Evolutionary conservation across 1,140 invertebrate genomes (phyloP), one percentile per base, ranked within the genome.

Genomic region (Ditylenchus dipsaci): DNA sequence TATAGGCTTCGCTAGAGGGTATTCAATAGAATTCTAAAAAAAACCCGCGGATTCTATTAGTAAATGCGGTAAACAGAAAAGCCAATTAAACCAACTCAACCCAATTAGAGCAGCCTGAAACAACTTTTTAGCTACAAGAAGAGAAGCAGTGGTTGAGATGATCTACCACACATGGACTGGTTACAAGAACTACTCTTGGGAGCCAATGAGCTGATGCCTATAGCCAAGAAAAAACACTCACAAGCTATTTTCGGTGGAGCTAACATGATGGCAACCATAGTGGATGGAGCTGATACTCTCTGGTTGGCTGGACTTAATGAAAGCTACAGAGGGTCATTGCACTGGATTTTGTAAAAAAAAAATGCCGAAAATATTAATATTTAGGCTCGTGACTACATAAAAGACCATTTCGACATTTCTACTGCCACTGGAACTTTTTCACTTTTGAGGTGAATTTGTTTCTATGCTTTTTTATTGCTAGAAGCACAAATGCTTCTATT

Each of bases 201-300:
- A 71, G 90, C 93, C 78, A 98, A 98, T 84, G 95, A 99, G 84
- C 84, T 98, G 76, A 88, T 89, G 76, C 95, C 95, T 0, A 88
- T 97, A n/a, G 90, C 90, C 29, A 92, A 91, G 82, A 87, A 88
- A 13, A 90, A 91, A 11, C 95, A 99, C 84, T 89, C 89, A 72
- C 90, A 76, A 30, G 92, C 91, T 78, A 92, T 98, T 67, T 98
- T 98, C 84, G 95, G 95, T 0, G 62, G 65, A 23, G 76, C 72
- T 26, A 59, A 68, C 9, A 74, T 81, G 71, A 95, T 94, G 0
- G 93, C 92, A 9, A 93, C 94, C 0, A 97, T 99, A 72, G 89
- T 98, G 13, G 95, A 99, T 83, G 92, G 91, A 0, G 84, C 97
- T 47, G 95, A 98, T 83, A 98, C 95, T 0, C 87, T 99, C 13